Evolutionary conservation across 2,888 invertebrate genomes (phyloP).

Genomic region (Dryocosmus kuriphilus): DNA sequence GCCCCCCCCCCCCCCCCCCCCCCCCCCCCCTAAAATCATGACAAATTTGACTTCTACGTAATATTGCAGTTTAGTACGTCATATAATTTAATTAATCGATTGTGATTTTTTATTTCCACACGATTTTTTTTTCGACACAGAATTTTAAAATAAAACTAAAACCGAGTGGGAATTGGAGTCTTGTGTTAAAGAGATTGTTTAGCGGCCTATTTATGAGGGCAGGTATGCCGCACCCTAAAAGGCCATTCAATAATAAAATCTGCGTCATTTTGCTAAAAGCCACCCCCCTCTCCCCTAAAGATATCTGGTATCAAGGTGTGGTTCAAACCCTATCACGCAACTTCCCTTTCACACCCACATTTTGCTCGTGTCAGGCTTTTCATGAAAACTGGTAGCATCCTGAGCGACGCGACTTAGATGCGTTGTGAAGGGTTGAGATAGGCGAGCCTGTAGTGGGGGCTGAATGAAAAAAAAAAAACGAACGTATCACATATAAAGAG

Average conservation of each 20-base stretch:
- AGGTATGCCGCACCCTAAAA: conserved; percentile 68
- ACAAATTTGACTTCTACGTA: too few relatives aligned
- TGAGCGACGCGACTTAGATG: background rate
- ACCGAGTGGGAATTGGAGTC: background rate
- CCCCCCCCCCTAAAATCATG: too few relatives aligned
- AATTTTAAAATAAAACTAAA: background rate
- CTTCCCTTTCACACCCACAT: conserved; percentile 55
- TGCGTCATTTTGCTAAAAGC: conserved; percentile 76
- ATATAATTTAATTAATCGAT: background rate
- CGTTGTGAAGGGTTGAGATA: background rate
- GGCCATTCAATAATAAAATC: conserved; percentile 74
- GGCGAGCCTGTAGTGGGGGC: too few relatives aligned
- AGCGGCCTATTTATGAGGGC: conserved; percentile 64
- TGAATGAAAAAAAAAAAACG: background rate
- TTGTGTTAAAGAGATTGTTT: conserved; percentile 55
- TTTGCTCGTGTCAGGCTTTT: conserved; percentile 12
- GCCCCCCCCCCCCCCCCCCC: too few relatives aligned
- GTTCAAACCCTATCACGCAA: conserved; percentile 70
- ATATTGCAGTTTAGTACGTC: too few relatives aligned
- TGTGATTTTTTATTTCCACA: background rate
- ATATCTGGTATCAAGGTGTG: conserved; percentile 74
- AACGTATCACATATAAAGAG: background rate
- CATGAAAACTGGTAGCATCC: background rate
- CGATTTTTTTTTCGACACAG: background rate
- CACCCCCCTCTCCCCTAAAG: conserved; percentile 65